Conservation (phyloP, 92 coral and sea anemone species). For the Porites cylindrica region DNA sequence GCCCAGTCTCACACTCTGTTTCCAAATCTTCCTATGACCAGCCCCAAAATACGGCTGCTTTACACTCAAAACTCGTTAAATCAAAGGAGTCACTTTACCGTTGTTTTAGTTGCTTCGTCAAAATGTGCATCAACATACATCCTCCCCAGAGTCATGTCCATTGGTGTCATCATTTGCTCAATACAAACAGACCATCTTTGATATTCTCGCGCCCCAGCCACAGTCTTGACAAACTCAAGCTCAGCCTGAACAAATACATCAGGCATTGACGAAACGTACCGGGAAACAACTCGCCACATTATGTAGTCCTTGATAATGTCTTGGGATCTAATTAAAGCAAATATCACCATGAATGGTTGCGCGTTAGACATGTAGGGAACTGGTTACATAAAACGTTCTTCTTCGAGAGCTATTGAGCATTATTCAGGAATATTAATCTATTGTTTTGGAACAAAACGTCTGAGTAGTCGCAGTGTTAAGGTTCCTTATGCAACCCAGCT, state of each 20-base stretch:
- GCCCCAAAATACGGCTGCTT: not conserved
- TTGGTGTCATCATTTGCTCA: constrained; percentile 15
- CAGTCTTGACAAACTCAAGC: not conserved
- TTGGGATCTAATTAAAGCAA: not conserved
- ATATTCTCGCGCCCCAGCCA: constrained; percentile 4
- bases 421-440: too few species aligned
- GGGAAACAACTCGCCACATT: constrained; percentile 69
- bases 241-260: constrained; percentile 45
- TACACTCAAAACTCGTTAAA: too few species aligned
- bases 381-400: too few species aligned
- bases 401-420: too few species aligned
- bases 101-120: constrained; percentile 65
- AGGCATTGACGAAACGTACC: constrained; percentile 42
- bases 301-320: constrained; percentile 46
- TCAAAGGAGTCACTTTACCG: constrained; percentile 28
- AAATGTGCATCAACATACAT: constrained; percentile 76
- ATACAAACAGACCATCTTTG: constrained; percentile 56
- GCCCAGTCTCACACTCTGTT: too few species aligned
- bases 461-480: too few species aligned
- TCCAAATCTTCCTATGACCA: too few species aligned
- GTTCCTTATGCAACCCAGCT: too few species aligned
- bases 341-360: too few species aligned
- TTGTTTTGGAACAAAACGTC: too few species aligned
- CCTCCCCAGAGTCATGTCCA: constrained; percentile 53
- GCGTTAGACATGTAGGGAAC: too few species aligned